Percentiles rank a stretch among this genome's conserved stretches.
These are phyloP conservation scores for Drosophila ananassae DNA, from an alignment of 1,140 invertebrate genomes.

Conservation along the genomic window DNA sequence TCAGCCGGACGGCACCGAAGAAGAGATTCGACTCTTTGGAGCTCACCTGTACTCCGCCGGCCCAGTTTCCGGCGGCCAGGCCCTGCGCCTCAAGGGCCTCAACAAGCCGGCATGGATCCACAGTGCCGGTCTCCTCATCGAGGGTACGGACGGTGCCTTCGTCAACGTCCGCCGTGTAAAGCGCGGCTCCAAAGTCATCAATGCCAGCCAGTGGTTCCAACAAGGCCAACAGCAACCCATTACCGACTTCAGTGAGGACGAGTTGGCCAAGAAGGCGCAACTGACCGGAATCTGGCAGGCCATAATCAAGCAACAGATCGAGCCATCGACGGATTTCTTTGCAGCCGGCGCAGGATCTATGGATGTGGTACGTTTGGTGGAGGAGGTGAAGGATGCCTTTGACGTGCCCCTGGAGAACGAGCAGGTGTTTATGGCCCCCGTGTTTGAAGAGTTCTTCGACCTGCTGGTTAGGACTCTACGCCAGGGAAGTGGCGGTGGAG, in stretches of 20 bases:
- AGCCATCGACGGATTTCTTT: conserved; percentile 95
- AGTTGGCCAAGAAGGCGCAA: conserved; percentile 87
- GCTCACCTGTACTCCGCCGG: conserved; percentile 90
- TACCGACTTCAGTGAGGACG: conserved; percentile 90
- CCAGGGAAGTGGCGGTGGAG: conserved; percentile 45
- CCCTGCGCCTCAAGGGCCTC: conserved; percentile 87
- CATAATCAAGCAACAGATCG: conserved; percentile 92
- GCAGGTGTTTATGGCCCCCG: conserved; percentile 96
- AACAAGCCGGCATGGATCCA: conserved; percentile 89
- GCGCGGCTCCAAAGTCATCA: conserved; percentile 92
- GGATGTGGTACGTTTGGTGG: conserved; percentile 97
- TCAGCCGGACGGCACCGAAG: conserved; percentile 84
- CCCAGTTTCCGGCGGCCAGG: conserved; percentile 85
- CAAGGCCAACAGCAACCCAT: conserved; percentile 85
- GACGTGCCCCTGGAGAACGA: conserved; percentile 92
- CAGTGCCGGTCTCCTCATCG: conserved; percentile 91
- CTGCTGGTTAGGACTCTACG: conserved; percentile 71
- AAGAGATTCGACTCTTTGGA: conserved; percentile 91
- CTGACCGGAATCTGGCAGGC: conserved; percentile 91
- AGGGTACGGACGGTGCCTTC: conserved; percentile 90
- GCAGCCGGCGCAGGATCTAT: conserved; percentile 96
- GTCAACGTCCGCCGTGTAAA: conserved; percentile 91
- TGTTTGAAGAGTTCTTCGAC: conserved; percentile 91
- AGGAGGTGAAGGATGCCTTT: conserved; percentile 95
- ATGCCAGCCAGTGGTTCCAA: conserved; percentile 92